Base-by-base conservation (phyloP, 2,797 vertebrate species). In the Parauchenoglanis ngamensis region DNA sequence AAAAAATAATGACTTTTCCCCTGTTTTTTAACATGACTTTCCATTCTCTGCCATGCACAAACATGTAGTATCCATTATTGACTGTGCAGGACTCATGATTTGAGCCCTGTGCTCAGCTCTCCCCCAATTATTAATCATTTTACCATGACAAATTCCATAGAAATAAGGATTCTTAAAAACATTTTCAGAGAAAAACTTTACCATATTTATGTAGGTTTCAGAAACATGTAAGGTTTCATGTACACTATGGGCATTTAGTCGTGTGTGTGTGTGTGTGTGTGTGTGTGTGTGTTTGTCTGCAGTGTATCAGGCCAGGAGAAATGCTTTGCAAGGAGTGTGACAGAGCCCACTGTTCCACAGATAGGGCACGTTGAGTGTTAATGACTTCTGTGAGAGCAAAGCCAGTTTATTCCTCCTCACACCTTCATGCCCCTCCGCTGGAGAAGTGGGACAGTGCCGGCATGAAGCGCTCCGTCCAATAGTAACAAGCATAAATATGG, bases 401-500 rank as follows among this genome's bases (percentile, higher is more conserved):
- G 92, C 90, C 91, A 92, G 92, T 93, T 92, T 89, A 83, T 90
- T 91, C 90, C 92, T 56, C 31, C 85, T 87, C 75, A 79, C 87
- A 89, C 88, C 90, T 92, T 90, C 88, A 91, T 87, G 92, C 87
- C 68, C 83, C 91, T 89, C 88, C 90, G 91, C 91, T 88, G 91
- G 73, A 87, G 89, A 86, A 88, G 78, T 61, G 76, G 88, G 89
- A 67, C 87, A 85, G 86, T 89, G 90, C 87, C 87, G 87, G 89
- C 73, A 90, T 90, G 88, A 91, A 90, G 89, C 89, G 89, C 87
- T 93, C 91, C 92, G 93, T 92, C 93, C 93, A 82, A 91, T 68
- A 88, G 92, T 94, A 95, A 95, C 94, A 90, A 92, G 92, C 92
- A 93, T 94, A 93, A 96, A 95, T 93, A 94, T 90, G 91, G 90